A percentile compares a stretch with the other conserved stretches of the same genome.
Conservation (phyloP, 2,888 invertebrate genomes). For the Heliconius cydno region DNA sequence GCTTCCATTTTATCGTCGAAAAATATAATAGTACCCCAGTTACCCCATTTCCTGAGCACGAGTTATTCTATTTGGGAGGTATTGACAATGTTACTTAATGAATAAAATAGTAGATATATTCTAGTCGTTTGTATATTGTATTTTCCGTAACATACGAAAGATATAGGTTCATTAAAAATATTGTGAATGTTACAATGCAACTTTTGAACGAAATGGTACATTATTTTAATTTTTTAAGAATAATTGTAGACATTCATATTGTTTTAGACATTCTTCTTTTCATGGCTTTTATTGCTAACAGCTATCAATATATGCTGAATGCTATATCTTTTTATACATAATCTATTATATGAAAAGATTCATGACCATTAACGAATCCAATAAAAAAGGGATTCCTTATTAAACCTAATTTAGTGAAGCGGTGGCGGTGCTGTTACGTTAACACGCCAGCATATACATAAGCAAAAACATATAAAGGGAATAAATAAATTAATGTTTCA, state of each 20-base stretch:
- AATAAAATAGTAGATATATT: background rate
- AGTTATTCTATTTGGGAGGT: background rate
- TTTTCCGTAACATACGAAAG: background rate
- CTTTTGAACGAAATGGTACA: background rate
- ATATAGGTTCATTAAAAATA: background rate
- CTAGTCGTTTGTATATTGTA: no score
- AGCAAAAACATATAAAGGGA: background rate
- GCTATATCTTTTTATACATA: background rate
- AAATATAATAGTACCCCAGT: background rate
- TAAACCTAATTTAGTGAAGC: background rate
- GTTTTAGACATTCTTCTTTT: background rate
- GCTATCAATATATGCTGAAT: background rate
- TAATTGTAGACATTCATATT: background rate
- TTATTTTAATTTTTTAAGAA: no score
- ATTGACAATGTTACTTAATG: background rate
- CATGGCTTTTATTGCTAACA: background rate
- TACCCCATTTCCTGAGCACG: background rate
- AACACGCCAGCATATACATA: background rate
- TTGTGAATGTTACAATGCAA: no score
- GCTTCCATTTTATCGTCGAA: background rate
- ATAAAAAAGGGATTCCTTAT: background rate
- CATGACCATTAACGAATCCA: background rate
- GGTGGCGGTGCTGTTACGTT: no score
- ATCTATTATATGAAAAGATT: background rate
- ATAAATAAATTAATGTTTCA: background rate